phyloP scores from a whole-genome alignment of 2,113 vertebrate species.

The Phoenicopterus ruber region DNA sequence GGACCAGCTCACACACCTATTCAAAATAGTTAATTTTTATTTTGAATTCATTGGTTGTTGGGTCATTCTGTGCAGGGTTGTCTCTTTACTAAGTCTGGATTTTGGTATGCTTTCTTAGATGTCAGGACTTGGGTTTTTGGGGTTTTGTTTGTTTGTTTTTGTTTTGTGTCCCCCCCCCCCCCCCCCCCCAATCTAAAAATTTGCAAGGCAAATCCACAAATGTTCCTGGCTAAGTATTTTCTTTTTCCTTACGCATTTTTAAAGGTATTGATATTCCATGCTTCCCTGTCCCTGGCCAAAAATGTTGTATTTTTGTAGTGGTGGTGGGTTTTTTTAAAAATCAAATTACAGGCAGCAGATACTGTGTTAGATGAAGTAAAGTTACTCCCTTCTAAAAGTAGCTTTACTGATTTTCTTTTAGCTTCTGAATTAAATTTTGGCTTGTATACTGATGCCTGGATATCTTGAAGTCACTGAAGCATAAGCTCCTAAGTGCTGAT shows the following conservation, averaged over 20 bases:
- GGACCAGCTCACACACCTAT: background rate
- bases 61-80: background rate
- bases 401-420: slow-evolving; percentile 32
- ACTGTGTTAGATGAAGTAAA: background rate
- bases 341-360: background rate
- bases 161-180: background rate
- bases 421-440: slow-evolving; percentile 54
- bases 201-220: background rate
- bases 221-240: background rate
- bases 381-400: background rate
- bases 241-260: background rate
- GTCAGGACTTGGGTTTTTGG: background rate
- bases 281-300: background rate
- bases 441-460: background rate
- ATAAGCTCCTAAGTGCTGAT: slow-evolving; percentile 39
- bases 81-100: background rate
- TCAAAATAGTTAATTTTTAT: background rate
- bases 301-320: background rate
- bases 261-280: background rate
- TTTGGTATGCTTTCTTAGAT: background rate
- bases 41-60: background rate
- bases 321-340: fast-evolving
- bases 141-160: too few species aligned
- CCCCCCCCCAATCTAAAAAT: background rate
- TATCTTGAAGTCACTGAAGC: slow-evolving; percentile 55